phyloP scores from a whole-genome alignment of 2,797 vertebrate species.

The Rhynchonycteris naso region DNA sequence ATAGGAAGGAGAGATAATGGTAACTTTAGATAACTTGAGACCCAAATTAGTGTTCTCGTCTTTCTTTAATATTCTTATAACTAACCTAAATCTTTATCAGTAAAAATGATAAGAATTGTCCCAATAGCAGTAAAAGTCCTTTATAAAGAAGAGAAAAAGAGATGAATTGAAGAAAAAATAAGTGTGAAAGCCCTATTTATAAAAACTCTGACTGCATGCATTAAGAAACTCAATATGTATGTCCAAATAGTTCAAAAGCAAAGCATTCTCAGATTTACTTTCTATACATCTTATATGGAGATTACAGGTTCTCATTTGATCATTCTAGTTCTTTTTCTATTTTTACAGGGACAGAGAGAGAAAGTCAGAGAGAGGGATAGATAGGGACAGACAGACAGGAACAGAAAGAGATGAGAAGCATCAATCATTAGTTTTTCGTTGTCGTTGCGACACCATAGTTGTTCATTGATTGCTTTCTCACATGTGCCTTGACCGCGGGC shows the following conservation, averaged over 20 bases:
- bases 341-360: no score
- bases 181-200: not conserved
- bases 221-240: not conserved
- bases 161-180: not conserved
- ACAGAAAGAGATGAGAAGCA: no score
- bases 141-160: slow-evolving; percentile 42
- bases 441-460: no score
- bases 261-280: not conserved
- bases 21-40: not conserved
- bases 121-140: not conserved
- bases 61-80: slow-evolving; percentile 11
- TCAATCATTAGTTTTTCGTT: no score
- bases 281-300: not conserved
- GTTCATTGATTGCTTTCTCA: no score
- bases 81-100: slow-evolving; percentile 31
- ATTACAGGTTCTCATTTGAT: slow-evolving; percentile 32
- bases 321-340: no score
- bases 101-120: not conserved
- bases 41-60: not conserved
- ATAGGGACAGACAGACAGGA: no score
- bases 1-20: not conserved
- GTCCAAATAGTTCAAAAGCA: not conserved
- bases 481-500: no score
- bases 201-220: not conserved
- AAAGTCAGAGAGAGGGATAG: no score